Evolutionary conservation across 2,113 vertebrate genomes (phyloP).

Genomic region (Sterna hirundo): DNA sequence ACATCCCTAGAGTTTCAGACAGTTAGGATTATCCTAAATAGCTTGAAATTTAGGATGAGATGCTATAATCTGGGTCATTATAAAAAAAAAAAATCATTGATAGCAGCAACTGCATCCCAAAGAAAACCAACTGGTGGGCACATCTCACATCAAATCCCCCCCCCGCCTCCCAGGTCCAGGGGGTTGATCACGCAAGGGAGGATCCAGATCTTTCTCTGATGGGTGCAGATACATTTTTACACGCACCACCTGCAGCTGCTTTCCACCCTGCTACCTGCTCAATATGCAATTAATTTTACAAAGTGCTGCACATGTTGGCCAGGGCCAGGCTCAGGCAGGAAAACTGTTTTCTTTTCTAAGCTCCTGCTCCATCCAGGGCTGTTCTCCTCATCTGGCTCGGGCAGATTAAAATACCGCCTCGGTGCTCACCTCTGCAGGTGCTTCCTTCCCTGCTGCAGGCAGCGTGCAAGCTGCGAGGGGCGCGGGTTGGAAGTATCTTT

Average conservation of each 20-base stretch:
- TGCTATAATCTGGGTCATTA: neutral
- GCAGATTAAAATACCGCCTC: neutral
- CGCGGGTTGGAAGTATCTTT: neutral
- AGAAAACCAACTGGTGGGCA: neutral
- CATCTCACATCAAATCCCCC: neutral
- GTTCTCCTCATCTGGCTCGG: neutral
- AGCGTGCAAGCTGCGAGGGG: accelerated
- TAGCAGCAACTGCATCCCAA: neutral
- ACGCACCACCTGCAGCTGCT: neutral
- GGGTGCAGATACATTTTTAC: neutral
- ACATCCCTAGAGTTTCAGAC: no score
- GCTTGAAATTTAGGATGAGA: neutral
- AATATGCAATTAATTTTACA: neutral
- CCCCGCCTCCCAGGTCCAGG: no score
- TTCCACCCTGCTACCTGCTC: neutral
- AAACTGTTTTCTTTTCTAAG: neutral
- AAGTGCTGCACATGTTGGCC: neutral
- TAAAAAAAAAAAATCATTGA: neutral
- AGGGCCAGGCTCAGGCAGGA: neutral
- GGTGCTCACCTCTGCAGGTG: constrained; percentile 12
- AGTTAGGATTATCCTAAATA: neutral
- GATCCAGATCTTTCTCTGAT: neutral
- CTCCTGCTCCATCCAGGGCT: neutral
- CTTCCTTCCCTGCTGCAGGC: constrained; percentile 2
- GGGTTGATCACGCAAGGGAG: neutral